Base-by-base conservation (phyloP, 2,888 invertebrate genomes). In the Philereme vetulata region DNA sequence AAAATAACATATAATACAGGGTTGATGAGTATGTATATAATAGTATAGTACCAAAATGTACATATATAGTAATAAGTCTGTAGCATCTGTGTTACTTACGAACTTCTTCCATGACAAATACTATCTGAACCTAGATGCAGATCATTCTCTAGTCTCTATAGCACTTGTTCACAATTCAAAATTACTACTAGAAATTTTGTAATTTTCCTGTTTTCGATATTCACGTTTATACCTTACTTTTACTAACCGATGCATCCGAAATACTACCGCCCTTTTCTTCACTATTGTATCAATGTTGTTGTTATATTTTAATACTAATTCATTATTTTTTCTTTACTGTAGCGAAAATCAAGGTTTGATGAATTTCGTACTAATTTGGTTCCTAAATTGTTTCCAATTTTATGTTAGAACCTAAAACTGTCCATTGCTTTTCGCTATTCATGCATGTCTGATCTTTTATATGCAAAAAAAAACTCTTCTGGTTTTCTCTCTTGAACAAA, bases 211-310 rank as follows among this genome's bases (percentile, higher is more conserved):
- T 72, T 75, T 73, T 72, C 76, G 72, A 74, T 71, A 66, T 56
- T 62, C 67, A 67, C 67, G 67, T 67, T 65, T 53, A 52, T 76
- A 73, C 72, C 75, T 77, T 63, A 78, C 80, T 77, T 78, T 75
- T 81, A 81, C 76, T 78, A 81, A 79, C 81, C 81, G 84, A 81
- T 87, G 87, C 86, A 88, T 86, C 86, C 83, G 82, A 86, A 81
- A 77, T 80, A 84, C 87, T 90, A 88, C 91, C 91, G 91, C 90
- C 91, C 90, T 88, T 81, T 86, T 89, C 87, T 88, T 90, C 88
- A 91, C 91, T 92, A 91, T 90, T 91, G 91, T 91, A 88, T 90
- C 90, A 90, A 90, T 91, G 92, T 92, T 88, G 86, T 89, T 80
- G 80, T 79, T 82, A 76, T 81, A 72, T 69, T 72, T 70, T 70